Percentiles rank a stretch among this genome's conserved stretches.
phyloP scores from a whole-genome alignment of 2,888 invertebrate species.

The Morpho deidamia region DNA sequence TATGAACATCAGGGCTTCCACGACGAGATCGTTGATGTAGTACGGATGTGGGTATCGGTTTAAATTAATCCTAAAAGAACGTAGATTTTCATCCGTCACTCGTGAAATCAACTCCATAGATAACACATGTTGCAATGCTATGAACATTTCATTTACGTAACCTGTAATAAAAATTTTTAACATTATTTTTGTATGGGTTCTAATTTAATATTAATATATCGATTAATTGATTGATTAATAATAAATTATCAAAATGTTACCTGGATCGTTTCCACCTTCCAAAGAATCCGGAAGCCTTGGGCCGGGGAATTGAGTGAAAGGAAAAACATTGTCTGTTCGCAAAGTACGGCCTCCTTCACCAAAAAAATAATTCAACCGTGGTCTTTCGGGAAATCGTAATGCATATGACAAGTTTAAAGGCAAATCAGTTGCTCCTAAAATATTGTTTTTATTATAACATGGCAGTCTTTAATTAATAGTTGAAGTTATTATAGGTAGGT shows the following conservation, averaged over 20 bases:
- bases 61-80: slow-evolving; percentile 58
- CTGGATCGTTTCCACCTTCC: slow-evolving; percentile 74
- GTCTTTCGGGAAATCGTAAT: slow-evolving; percentile 82
- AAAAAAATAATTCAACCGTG: slow-evolving; percentile 61
- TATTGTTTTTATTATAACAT: too few relatives aligned
- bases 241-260: slow-evolving; percentile 48
- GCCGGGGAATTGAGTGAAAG: slow-evolving; percentile 80
- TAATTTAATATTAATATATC: too few relatives aligned
- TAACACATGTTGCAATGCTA: slow-evolving; percentile 57
- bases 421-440: slow-evolving; percentile 47
- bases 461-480: not conserved
- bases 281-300: slow-evolving; percentile 80
- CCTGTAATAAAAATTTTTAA: slow-evolving; percentile 38
- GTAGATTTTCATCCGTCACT: slow-evolving; percentile 41
- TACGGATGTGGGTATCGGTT: slow-evolving; percentile 86
- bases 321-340: slow-evolving; percentile 84
- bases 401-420: slow-evolving; percentile 71
- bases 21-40: slow-evolving; percentile 82
- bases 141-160: slow-evolving; percentile 63
- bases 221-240: too few relatives aligned
- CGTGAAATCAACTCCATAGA: slow-evolving; percentile 54
- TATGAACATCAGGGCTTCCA: slow-evolving; percentile 81
- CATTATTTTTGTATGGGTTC: too few relatives aligned
- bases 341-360: slow-evolving; percentile 64
- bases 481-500: not conserved